Conservation (phyloP, 1,140 invertebrate species). For the Ruditapes philippinarum region DNA sequence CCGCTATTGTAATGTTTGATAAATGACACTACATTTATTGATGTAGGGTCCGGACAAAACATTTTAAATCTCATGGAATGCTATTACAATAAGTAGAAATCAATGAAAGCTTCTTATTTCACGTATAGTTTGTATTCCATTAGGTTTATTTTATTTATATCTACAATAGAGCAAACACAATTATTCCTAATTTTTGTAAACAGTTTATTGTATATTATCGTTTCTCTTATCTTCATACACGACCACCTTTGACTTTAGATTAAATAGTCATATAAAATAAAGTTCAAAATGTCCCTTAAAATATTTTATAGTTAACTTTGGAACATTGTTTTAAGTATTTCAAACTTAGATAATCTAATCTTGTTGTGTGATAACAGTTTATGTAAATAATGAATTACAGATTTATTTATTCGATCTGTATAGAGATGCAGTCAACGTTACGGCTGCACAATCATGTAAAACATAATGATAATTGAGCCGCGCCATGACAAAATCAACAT, state of each 20-base stretch:
- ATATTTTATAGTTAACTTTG: background rate
- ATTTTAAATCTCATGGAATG: background rate
- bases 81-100: background rate
- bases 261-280: background rate
- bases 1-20: background rate
- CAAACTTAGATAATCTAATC: too few species aligned
- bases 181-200: background rate
- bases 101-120: slow-evolving; percentile 15
- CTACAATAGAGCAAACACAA: background rate
- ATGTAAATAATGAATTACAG: too few species aligned
- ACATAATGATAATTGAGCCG: too few species aligned
- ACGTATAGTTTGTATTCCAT: background rate
- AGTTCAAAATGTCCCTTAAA: background rate
- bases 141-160: background rate
- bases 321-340: too few species aligned
- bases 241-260: background rate
- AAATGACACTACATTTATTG: background rate
- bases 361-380: background rate
- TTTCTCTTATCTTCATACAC: background rate
- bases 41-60: background rate
- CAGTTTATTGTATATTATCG: background rate
- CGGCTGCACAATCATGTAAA: too few species aligned
- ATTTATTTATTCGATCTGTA: too few species aligned
- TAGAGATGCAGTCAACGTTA: too few species aligned
- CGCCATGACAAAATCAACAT: too few species aligned